Evolutionary conservation across 2,797 vertebrate species (phyloP).

Genomic region (Botia kubotai): DNA sequence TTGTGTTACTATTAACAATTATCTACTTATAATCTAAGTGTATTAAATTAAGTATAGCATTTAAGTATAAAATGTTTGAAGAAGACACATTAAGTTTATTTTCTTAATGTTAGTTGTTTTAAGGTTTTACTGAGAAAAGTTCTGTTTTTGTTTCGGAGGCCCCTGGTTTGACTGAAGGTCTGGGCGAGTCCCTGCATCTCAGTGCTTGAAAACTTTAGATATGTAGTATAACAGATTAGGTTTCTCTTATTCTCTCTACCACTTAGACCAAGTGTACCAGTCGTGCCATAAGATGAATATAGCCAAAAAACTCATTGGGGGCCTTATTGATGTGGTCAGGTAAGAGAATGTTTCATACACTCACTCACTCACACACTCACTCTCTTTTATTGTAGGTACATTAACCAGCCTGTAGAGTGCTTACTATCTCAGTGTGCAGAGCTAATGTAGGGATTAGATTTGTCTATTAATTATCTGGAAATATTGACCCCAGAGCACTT

Average conservation of each 20-base stretch:
- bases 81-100: background rate
- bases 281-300: constrained; percentile 68
- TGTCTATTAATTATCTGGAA: constrained; percentile 5
- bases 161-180: too few species aligned
- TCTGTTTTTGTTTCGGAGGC: too few species aligned
- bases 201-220: background rate
- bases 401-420: background rate
- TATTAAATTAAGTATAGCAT: too few species aligned
- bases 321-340: constrained; percentile 75
- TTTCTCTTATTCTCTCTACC: background rate
- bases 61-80: too few species aligned
- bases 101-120: too few species aligned
- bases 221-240: background rate
- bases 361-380: too few species aligned
- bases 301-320: constrained; percentile 65
- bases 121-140: too few species aligned
- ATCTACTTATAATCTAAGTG: too few species aligned
- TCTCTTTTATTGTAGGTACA: background rate
- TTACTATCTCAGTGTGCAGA: background rate
- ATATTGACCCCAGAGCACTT: background rate
- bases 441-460: background rate
- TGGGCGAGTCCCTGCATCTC: background rate
- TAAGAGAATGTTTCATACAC: constrained; percentile 57
- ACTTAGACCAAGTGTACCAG: constrained; percentile 17
- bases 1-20: background rate